phyloP scores from a whole-genome alignment of 2,113 vertebrate species.

The Oreocharis arfaki region DNA sequence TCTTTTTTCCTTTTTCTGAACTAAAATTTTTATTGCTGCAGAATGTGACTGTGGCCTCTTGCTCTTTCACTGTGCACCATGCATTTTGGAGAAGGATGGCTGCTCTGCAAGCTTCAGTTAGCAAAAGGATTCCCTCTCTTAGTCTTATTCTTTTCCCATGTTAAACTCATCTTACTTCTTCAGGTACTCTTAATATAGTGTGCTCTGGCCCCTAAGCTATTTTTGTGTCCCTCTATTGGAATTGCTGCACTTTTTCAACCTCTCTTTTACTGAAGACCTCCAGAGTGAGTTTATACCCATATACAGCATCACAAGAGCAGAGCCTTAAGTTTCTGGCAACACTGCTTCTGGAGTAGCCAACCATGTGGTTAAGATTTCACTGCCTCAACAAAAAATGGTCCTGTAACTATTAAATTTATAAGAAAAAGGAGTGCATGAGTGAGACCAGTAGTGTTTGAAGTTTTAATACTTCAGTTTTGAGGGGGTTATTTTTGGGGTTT shows the following conservation, averaged over 20 bases:
- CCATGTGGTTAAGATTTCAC: neutral
- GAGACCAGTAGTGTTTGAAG: neutral
- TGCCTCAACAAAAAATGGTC: neutral
- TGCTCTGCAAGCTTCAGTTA: neutral
- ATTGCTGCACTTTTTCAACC: neutral
- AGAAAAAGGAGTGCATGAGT: neutral
- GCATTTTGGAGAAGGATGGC: neutral
- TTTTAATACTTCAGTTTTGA: neutral
- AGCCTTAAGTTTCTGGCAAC: neutral
- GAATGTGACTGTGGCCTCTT: neutral
- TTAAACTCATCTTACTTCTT: neutral
- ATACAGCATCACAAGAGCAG: neutral
- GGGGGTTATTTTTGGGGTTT: rapidly evolving
- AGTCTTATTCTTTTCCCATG: neutral
- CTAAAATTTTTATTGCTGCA: neutral
- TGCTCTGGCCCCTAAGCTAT: neutral
- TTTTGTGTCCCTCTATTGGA: neutral
- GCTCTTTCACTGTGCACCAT: rapidly evolving
- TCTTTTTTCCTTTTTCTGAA: neutral
- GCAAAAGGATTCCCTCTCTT: neutral
- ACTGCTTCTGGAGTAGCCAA: neutral
- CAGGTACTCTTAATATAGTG: neutral
- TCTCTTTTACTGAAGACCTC: neutral
- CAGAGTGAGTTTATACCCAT: neutral
- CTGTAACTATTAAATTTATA: neutral